These are phyloP conservation scores for Allobates femoralis DNA, from an alignment of 2,797 vertebrate species.

Conservation along the genomic window DNA sequence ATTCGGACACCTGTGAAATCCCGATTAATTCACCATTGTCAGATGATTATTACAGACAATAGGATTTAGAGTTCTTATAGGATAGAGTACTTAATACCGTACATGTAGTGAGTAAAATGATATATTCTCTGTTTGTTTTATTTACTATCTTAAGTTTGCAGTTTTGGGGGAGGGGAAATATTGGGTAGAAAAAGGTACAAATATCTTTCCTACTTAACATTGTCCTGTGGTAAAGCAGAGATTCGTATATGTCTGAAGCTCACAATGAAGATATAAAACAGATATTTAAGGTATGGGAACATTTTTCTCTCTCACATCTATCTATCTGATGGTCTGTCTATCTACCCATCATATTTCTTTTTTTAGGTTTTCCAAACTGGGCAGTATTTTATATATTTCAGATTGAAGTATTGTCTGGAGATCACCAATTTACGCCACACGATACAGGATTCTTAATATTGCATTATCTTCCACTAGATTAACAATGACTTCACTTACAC, in stretches of 20 bases:
- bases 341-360: background rate
- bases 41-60: too few relatives aligned
- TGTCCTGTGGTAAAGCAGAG: too few relatives aligned
- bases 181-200: too few relatives aligned
- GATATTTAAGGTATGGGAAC: background rate
- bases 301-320: background rate
- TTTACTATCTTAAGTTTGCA: too few relatives aligned
- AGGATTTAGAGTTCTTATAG: too few relatives aligned
- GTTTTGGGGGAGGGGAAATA: too few relatives aligned
- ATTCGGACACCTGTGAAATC: too few relatives aligned
- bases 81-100: too few relatives aligned
- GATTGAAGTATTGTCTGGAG: background rate
- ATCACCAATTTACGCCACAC: background rate
- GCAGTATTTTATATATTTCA: background rate
- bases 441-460: background rate
- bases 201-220: too few relatives aligned
- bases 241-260: background rate
- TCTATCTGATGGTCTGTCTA: background rate
- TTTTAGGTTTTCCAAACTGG: background rate
- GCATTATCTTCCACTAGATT: background rate
- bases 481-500: background rate
- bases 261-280: background rate
- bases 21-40: too few relatives aligned
- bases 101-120: too few relatives aligned
- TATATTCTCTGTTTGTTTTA: too few relatives aligned